These are phyloP conservation scores for Protonemura montana DNA, from an alignment of 2,888 invertebrate genomes.

Conservation along the genomic window DNA sequence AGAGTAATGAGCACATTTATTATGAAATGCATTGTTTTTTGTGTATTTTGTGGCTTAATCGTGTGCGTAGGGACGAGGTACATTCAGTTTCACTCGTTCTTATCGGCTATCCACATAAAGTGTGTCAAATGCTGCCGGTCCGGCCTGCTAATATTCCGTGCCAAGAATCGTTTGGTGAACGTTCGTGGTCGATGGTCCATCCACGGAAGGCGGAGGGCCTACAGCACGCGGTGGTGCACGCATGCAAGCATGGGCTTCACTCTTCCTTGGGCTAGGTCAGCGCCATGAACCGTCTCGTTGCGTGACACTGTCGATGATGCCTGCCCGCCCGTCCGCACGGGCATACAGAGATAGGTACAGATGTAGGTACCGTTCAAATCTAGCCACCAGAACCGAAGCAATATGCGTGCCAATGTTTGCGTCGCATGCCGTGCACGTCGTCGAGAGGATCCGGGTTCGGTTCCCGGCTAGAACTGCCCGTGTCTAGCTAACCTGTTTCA, in stretches of 20 bases:
- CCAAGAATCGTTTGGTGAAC: background rate
- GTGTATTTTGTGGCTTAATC: no score
- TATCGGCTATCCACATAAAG: background rate
- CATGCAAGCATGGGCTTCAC: constrained; percentile 15
- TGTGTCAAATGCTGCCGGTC: background rate
- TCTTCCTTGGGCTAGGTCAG: constrained; percentile 22
- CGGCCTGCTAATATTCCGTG: background rate
- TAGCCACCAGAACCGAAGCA: background rate
- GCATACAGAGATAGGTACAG: background rate
- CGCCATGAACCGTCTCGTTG: background rate
- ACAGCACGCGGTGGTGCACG: background rate
- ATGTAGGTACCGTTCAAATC: background rate
- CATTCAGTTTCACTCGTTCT: background rate
- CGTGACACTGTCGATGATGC: background rate
- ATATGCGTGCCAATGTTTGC: background rate
- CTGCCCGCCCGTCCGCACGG: background rate
- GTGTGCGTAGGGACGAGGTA: background rate
- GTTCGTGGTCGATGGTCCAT: constrained; percentile 17
- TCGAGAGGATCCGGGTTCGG: background rate
- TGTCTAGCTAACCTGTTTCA: background rate
- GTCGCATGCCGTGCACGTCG: background rate
- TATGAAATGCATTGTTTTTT: background rate
- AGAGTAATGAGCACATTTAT: no score
- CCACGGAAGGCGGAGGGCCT: background rate
- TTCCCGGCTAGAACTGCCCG: background rate